These are phyloP conservation scores for Xiphias gladius DNA, from an alignment of 2,113 vertebrate species.

Conservation along the genomic window DNA sequence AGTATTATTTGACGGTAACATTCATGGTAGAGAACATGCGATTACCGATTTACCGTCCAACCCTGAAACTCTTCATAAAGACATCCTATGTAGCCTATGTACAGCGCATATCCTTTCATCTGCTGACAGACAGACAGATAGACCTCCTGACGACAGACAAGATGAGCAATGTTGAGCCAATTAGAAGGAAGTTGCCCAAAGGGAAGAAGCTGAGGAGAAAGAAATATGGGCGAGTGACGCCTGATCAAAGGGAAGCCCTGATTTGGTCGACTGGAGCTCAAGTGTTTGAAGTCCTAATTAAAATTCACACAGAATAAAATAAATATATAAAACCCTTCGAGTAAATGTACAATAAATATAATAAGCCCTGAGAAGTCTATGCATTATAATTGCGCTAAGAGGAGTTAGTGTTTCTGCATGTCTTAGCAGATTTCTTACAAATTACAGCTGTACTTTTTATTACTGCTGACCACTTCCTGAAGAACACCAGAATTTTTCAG, in stretches of 20 bases:
- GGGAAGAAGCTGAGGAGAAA: constrained; percentile 65
- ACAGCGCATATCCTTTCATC: constrained; percentile 73
- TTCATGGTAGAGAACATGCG: constrained; percentile 12
- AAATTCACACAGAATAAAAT: constrained; percentile 80
- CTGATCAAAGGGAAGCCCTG: constrained; percentile 82
- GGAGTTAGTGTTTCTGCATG: constrained; percentile 68
- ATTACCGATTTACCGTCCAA: constrained; percentile 54
- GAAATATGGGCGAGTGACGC: constrained; percentile 67
- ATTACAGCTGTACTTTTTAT: constrained; percentile 62
- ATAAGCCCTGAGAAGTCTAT: constrained; percentile 55
- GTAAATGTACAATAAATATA: constrained; percentile 80
- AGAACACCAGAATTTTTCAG: constrained; percentile 7
- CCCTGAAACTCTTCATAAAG: constrained; percentile 45
- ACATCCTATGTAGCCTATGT: constrained; percentile 25
- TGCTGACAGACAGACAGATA: constrained; percentile 70
- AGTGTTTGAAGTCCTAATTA: constrained; percentile 85
- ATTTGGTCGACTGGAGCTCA: constrained; percentile 61
- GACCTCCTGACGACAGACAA: constrained; percentile 67
- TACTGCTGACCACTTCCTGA: constrained; percentile 55
- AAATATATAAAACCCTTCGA: constrained; percentile 73
- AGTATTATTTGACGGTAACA: constrained; percentile 19
- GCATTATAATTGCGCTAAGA: constrained; percentile 66
- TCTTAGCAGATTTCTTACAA: constrained; percentile 71
- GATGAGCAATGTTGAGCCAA: constrained; percentile 70
- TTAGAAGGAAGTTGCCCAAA: constrained; percentile 75